Evolutionary conservation across 2,797 vertebrate species (phyloP).

Genomic region (Buphagus erythrorhynchus): DNA sequence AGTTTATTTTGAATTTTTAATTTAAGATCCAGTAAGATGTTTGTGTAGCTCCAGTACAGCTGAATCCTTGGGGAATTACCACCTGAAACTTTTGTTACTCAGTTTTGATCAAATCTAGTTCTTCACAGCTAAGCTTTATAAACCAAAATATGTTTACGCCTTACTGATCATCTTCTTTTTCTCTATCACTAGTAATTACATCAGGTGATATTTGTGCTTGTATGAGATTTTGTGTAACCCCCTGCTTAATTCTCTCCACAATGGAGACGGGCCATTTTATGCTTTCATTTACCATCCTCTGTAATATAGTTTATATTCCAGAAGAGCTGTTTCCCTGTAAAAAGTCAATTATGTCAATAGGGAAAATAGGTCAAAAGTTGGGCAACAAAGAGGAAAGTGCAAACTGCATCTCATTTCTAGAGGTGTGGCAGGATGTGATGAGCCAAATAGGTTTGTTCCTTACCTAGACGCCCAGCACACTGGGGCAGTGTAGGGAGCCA

Average conservation of each 20-base stretch:
- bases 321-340: neutral
- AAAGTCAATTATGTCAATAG: neutral
- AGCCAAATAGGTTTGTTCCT: neutral
- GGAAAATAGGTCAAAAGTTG: neutral
- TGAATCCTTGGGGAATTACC: neutral
- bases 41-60: neutral
- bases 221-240: too few species aligned
- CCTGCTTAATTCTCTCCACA: neutral
- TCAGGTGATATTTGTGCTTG: too few species aligned
- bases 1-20: neutral
- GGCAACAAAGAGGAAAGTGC: neutral
- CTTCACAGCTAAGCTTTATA: neutral
- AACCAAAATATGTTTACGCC: neutral
- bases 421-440: neutral
- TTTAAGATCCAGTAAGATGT: neutral
- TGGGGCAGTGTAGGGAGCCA: neutral
- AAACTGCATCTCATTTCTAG: neutral
- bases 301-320: neutral
- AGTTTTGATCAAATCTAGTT: neutral
- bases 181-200: neutral
- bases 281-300: neutral
- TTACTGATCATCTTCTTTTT: neutral
- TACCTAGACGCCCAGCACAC: neutral
- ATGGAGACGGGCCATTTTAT: neutral
- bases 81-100: neutral